These are phyloP conservation scores for Corapipo altera DNA, from an alignment of 2,113 vertebrate genomes.

Conservation along the genomic window DNA sequence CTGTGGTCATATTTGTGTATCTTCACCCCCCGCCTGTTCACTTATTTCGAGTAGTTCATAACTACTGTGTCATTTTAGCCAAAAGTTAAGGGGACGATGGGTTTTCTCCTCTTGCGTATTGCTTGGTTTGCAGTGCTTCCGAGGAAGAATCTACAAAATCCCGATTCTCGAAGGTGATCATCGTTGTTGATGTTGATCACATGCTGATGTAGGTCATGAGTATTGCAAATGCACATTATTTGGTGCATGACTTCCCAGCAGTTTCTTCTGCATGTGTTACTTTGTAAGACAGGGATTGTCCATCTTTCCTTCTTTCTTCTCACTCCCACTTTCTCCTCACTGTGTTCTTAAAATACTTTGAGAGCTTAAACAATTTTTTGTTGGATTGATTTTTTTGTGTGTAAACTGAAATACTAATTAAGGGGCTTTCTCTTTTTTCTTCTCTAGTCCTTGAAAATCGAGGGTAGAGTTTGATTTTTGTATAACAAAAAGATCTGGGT, in stretches of 20 bases:
- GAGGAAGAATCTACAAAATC: neutral
- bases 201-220: neutral
- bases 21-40: neutral
- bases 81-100: neutral
- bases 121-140: neutral
- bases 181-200: neutral
- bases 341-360: neutral
- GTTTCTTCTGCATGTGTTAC: neutral
- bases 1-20: neutral
- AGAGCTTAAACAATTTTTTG: neutral
- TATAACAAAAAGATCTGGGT: neutral
- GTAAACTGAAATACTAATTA: neutral
- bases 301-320: neutral
- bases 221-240: neutral
- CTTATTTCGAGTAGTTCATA: neutral
- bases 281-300: neutral
- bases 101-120: rapidly evolving
- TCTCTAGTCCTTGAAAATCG: neutral
- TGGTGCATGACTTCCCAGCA: neutral
- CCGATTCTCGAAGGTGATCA: rapidly evolving
- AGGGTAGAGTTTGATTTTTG: neutral
- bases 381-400: neutral
- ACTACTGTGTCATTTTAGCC: neutral
- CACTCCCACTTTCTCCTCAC: rapidly evolving
- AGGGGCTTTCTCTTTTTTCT: neutral